phyloP scores from a whole-genome alignment of 2,797 vertebrate species.

The Rachycentron canadum region DNA sequence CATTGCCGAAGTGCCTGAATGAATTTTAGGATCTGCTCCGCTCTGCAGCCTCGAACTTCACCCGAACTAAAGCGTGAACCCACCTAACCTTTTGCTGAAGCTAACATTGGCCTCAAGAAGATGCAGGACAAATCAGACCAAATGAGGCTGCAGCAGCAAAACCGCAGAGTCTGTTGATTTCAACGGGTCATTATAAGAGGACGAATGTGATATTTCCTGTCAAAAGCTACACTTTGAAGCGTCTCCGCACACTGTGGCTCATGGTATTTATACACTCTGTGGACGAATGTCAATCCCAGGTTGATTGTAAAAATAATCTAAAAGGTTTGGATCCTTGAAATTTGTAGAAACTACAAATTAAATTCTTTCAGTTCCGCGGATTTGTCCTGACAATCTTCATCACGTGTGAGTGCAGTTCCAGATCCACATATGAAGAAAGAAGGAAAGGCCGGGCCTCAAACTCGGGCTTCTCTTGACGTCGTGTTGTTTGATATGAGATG shows the following conservation, averaged over 20 bases:
- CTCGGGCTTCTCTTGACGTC: background rate
- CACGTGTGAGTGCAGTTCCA: slow-evolving; percentile 15
- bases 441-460: slow-evolving; percentile 22
- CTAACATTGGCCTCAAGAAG: background rate
- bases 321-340: background rate
- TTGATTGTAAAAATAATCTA: background rate
- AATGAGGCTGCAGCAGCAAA: background rate
- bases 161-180: background rate
- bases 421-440: slow-evolving; percentile 28
- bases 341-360: background rate
- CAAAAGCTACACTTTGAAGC: background rate
- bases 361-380: background rate
- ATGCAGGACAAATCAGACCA: background rate
- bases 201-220: background rate
- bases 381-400: slow-evolving; percentile 31
- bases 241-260: background rate
- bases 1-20: slow-evolving; percentile 35
- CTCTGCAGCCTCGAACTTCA: slow-evolving; percentile 4
- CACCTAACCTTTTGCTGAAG: background rate
- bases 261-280: background rate
- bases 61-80: slow-evolving; percentile 9
- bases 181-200: background rate
- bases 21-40: slow-evolving; percentile 17
- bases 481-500: slow-evolving; percentile 4
- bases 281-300: background rate